Conservation (phyloP, 2,888 invertebrate genomes). For the Ormyrus rosae region DNA sequence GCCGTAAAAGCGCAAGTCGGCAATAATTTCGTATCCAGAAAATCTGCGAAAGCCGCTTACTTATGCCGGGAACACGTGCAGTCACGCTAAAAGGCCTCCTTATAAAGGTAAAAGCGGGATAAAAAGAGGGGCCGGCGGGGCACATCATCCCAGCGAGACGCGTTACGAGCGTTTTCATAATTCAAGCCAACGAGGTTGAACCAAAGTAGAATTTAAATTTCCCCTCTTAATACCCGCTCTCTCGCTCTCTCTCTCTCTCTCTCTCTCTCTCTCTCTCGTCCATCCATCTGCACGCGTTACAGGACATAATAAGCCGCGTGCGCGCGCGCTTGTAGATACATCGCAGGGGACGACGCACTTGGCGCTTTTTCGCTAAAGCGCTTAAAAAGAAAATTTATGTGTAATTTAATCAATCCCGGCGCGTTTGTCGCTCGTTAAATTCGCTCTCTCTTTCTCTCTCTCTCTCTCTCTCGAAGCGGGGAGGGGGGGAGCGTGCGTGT, state of each 20-base stretch:
- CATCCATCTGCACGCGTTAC: constrained; percentile 28
- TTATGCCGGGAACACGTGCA: neutral
- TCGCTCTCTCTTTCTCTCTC: constrained; percentile 14
- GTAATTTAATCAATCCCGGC: constrained; percentile 57
- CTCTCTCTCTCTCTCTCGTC: neutral
- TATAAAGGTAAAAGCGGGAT: constrained; percentile 1
- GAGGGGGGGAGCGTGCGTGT: too few relatives aligned
- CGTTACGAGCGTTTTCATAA: constrained; percentile 50
- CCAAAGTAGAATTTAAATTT: constrained; percentile 52
- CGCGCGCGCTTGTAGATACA: neutral
- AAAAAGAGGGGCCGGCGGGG: neutral
- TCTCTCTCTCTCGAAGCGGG: neutral
- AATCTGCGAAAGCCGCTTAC: too few relatives aligned
- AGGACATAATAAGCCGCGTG: constrained; percentile 30
- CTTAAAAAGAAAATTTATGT: constrained; percentile 55
- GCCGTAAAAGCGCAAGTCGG: too few relatives aligned
- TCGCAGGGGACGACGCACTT: constrained; percentile 16
- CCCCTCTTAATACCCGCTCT: constrained; percentile 23
- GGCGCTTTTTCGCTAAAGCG: constrained; percentile 50
- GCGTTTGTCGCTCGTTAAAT: constrained; percentile 57
- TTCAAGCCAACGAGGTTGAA: constrained; percentile 50
- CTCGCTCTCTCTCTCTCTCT: too few relatives aligned
- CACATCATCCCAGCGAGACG: constrained; percentile 19
- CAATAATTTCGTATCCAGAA: too few relatives aligned
- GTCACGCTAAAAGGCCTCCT: neutral